Base-by-base conservation (phyloP, 2,888 invertebrate genomes). In the Clitarchus hookeri region DNA sequence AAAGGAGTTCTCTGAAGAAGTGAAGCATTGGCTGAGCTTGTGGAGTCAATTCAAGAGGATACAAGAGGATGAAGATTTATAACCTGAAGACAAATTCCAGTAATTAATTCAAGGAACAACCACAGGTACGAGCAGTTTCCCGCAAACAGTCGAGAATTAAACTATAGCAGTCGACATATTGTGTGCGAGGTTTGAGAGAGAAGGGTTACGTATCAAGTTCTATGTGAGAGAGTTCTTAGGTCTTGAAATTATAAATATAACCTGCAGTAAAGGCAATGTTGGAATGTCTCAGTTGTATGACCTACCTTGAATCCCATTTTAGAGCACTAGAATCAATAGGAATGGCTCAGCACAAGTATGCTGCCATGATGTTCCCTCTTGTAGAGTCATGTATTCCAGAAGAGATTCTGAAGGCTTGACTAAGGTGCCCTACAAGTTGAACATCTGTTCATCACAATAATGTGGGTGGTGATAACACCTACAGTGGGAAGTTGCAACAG, bases 31-130 rank as follows among this genome's bases (percentile, higher is more conserved):
- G 36, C 85, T 90, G 26, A 85, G 84, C 0, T 90, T 89, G 84
- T 90, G 89, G 89, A 86, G 88, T 4, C 89, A 89, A 54, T 89
- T 89, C 84, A 53, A 85, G 53, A 89, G 89, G 85, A 89, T 90
- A 27, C 84, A 90, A 82, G 23, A 23, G 16, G 65, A 65, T 23
- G 88, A 88, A 85, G 88, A 89, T n/a, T n/a, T n/a, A n/a, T n/a
- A n/a, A n/a, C n/a, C n/a, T n/a, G n/a, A n/a, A n/a, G n/a, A n/a
- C 44, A 89, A 89, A 84, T 89, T 90, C 65, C 88, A 89, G 23
- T 89, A 89, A 84, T 84, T 90, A 26, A 85, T 89, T 23, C 88
- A 89, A 44, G 80, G 87, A 0, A 88, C 88, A 79, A 85, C 79
- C 13, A 78, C 83, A 36, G 88, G 88, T 25, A 88, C 89, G 0